Conservation (phyloP, 2,113 vertebrate species). For the Pachyramphus minor region DNA sequence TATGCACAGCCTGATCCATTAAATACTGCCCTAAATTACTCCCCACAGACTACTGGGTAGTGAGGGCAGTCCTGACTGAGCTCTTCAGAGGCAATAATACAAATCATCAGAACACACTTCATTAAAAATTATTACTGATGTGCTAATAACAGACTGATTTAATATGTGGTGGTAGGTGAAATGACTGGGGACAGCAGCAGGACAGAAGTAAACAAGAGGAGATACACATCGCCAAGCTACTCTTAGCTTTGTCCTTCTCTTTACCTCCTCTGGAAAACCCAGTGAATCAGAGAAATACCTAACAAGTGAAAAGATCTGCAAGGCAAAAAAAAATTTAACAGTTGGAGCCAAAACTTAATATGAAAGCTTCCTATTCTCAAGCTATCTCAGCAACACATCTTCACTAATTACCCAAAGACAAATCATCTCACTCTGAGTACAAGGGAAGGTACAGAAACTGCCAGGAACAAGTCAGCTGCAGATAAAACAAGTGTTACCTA, state of each 20-base stretch:
- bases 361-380: not conserved
- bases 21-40: conserved; percentile 32
- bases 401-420: conserved; percentile 50
- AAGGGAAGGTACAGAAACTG: conserved; percentile 8
- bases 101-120: not conserved
- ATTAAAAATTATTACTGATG: not conserved
- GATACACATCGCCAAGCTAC: not conserved
- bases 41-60: not conserved
- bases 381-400: conserved; percentile 27
- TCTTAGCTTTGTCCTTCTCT: not conserved
- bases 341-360: conserved; percentile 9
- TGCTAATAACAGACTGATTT: not conserved
- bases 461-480: not conserved
- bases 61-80: not conserved
- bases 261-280: not conserved
- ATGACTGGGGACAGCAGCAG: not conserved
- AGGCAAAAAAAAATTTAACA: not conserved
- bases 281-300: conserved; percentile 6
- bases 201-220: not conserved
- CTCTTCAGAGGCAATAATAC: not conserved
- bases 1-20: not conserved
- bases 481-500: not conserved
- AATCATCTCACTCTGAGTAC: conserved; percentile 33
- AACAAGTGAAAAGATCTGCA: not conserved
- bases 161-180: not conserved